A percentile compares a stretch with the other conserved stretches of the same genome.
These are phyloP conservation scores for Dynastes tityus DNA, from an alignment of 2,888 invertebrate genomes.

Conservation along the genomic window DNA sequence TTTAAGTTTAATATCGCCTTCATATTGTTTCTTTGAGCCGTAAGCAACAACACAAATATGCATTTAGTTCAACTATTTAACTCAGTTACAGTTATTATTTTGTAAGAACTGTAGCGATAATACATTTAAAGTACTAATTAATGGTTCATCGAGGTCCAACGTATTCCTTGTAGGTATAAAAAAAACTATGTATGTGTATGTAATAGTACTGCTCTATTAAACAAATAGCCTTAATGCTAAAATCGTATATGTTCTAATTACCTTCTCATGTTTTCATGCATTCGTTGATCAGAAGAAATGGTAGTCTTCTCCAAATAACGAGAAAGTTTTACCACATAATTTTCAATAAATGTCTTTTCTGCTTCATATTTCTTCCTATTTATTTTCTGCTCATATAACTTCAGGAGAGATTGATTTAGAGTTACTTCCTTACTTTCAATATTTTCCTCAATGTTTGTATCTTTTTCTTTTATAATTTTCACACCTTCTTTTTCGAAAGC, in stretches of 20 bases:
- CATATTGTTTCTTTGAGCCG: no score
- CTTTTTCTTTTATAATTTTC: not conserved
- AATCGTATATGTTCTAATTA: not conserved
- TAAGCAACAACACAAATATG: no score
- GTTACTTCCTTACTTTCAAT: not conserved
- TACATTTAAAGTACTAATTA: no score
- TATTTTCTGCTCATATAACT: not conserved
- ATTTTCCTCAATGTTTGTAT: not conserved
- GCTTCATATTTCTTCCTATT: slow-evolving; percentile 12
- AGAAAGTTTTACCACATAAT: not conserved
- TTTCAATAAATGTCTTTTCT: slow-evolving; percentile 18
- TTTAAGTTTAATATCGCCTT: no score
- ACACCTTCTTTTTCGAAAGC: not conserved
- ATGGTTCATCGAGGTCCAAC: no score
- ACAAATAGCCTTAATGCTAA: no score
- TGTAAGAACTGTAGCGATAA: no score
- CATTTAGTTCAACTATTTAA: no score
- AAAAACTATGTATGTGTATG: no score
- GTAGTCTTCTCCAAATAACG: not conserved
- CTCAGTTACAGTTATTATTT: no score
- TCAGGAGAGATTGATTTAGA: not conserved
- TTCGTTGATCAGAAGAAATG: not conserved
- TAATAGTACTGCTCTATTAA: no score
- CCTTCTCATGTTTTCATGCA: not conserved
- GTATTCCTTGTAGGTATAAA: no score